Conservation (phyloP, 2,113 vertebrate species). For the Heptranchias perlo region DNA sequence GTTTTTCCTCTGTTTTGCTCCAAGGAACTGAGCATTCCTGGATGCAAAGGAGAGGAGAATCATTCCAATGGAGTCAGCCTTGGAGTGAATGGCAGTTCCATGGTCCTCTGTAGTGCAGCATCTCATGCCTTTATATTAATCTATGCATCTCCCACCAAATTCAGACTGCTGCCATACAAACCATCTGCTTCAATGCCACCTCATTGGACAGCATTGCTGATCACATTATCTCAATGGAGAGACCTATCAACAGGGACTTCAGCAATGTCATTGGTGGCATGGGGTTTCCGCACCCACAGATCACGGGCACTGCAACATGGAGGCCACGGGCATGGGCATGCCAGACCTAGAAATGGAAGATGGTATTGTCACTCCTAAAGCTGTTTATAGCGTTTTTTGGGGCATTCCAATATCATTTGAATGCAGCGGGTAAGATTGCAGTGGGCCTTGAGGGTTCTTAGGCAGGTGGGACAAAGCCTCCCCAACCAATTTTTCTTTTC, state of each 20-base stretch:
- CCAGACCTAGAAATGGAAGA: neutral
- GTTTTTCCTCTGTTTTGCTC: neutral
- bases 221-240: neutral
- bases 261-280: neutral
- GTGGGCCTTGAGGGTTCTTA: too few species aligned
- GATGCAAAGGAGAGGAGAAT: neutral
- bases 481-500: too few species aligned
- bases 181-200: neutral
- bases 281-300: neutral
- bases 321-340: neutral
- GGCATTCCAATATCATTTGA: neutral
- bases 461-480: too few species aligned
- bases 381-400: neutral
- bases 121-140: neutral
- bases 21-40: neutral
- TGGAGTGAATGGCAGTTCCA: neutral
- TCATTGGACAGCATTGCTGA: neutral
- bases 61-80: neutral
- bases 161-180: neutral
- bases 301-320: neutral
- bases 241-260: neutral
- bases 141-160: neutral
- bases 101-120: neutral
- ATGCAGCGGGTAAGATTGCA: neutral
- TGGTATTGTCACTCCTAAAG: neutral